Evolutionary conservation across 2,888 invertebrate species (phyloP).

Genomic region (Lochmaea crataegi): DNA sequence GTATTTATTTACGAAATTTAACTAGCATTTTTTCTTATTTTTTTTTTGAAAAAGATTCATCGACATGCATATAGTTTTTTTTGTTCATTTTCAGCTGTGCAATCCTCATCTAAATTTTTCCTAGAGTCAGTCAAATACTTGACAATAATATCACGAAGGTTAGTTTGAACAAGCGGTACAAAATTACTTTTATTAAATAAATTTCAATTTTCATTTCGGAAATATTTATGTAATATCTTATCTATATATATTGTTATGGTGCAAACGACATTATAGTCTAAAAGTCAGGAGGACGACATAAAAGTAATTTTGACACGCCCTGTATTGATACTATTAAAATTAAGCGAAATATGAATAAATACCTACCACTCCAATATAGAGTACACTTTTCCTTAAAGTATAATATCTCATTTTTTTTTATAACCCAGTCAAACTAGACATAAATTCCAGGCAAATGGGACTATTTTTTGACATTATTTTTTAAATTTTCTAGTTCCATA

Average conservation of each 20-base stretch:
- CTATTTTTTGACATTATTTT: not conserved
- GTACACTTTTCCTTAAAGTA: slow-evolving; percentile 57
- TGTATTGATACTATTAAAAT: slow-evolving; percentile 44
- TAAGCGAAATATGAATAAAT: slow-evolving; percentile 50
- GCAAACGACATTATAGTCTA: not conserved
- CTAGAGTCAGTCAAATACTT: slow-evolving; percentile 62
- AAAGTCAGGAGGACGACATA: not conserved
- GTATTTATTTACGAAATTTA: slow-evolving; percentile 26
- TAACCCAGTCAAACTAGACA: slow-evolving; percentile 29
- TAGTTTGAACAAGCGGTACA: slow-evolving; percentile 15
- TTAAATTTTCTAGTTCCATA: slow-evolving; percentile 1
- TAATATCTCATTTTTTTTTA: slow-evolving; percentile 58
- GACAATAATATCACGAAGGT: slow-evolving; percentile 63
- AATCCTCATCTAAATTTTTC: slow-evolving; percentile 57
- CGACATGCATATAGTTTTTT: slow-evolving; percentile 52
- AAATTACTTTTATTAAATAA: slow-evolving; percentile 14
- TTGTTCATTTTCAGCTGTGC: slow-evolving; percentile 59
- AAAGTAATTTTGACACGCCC: slow-evolving; percentile 40
- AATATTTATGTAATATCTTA: not conserved
- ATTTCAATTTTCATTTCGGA: not conserved
- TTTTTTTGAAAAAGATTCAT: slow-evolving; percentile 29
- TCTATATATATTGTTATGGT: too few species aligned
- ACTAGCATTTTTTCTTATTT: slow-evolving; percentile 12
- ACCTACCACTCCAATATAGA: slow-evolving; percentile 56
- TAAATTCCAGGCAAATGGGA: not conserved